Evolutionary conservation across 1,140 invertebrate genomes (phyloP).

Genomic region (Schlechtendalia chinensis): DNA sequence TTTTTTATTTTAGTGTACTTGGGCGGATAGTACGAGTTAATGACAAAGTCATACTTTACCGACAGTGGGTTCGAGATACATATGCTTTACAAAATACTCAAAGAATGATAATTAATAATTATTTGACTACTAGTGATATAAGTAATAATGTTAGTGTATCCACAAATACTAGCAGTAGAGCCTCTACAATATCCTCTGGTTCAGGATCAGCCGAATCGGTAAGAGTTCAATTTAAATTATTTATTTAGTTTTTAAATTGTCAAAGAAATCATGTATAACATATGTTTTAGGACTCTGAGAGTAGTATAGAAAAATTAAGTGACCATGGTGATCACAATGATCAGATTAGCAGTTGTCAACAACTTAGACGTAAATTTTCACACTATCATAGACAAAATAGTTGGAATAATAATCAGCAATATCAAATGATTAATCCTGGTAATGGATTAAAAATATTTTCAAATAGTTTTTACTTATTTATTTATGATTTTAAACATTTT

Average conservation of each 20-base stretch:
- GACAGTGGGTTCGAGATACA: conserved; percentile 71
- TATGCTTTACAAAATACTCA: conserved; percentile 56
- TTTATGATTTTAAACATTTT: background rate
- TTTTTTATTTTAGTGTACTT: conserved; percentile 65
- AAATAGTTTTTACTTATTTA: background rate
- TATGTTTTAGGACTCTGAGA: conserved; percentile 58
- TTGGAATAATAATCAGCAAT: conserved; percentile 46
- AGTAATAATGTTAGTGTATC: conserved; percentile 45
- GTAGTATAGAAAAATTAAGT: conserved; percentile 56
- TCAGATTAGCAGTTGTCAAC: conserved; percentile 47
- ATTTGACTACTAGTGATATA: conserved; percentile 36
- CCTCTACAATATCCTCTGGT: conserved; percentile 39
- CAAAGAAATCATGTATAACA: conserved; percentile 2
- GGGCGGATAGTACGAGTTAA: conserved; percentile 89
- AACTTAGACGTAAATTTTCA: conserved; percentile 36
- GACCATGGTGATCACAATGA: conserved; percentile 41
- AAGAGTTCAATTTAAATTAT: conserved; percentile 30
- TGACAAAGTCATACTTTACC: conserved; percentile 89
- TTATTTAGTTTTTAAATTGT: conserved; percentile 39
- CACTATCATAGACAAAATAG: conserved; percentile 36
- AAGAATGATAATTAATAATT: conserved; percentile 55
- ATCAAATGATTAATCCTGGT: conserved; percentile 41
- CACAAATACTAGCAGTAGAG: conserved; percentile 41
- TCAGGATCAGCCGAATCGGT: conserved; percentile 42
- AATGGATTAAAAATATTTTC: conserved; percentile 25